A percentile compares a stretch with the other conserved stretches of the same genome.
Evolutionary conservation across 1,140 invertebrate species (phyloP).

Genomic region (Aphelinus certus): DNA sequence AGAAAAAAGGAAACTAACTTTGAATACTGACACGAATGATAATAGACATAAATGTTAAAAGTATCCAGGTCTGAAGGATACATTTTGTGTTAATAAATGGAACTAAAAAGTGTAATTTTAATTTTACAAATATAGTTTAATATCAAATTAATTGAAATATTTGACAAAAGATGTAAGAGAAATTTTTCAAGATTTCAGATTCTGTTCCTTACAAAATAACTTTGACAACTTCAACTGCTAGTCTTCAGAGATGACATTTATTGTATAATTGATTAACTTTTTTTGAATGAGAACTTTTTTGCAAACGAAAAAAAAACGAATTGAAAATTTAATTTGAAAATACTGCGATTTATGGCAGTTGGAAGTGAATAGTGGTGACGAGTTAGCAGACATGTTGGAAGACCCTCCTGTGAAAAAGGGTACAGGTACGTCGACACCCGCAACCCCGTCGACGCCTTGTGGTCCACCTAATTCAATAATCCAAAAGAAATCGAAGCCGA

Average conservation of each 20-base stretch:
- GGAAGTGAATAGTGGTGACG: conserved; percentile 62
- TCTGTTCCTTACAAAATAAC: conserved; percentile 25
- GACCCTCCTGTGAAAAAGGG: conserved; percentile 60
- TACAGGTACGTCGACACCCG: conserved; percentile 55
- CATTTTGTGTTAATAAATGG: no score
- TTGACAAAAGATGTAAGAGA: not conserved
- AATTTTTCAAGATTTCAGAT: conserved; percentile 31
- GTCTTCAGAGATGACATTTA: not conserved
- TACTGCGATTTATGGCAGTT: conserved; percentile 49
- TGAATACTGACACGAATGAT: no score
- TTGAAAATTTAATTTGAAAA: conserved; percentile 31
- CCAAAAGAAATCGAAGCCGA: conserved; percentile 61
- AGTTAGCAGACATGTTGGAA: conserved; percentile 62
- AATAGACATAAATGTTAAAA: no score
- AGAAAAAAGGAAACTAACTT: conserved; percentile 9
- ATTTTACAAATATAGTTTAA: no score
- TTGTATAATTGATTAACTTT: conserved; percentile 27
- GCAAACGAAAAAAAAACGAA: not conserved
- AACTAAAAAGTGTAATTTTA: no score
- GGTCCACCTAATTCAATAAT: conserved; percentile 52
- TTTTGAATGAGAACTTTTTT: conserved; percentile 23
- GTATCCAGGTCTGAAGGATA: no score
- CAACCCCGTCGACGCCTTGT: conserved; percentile 59
- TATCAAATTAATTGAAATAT: no score
- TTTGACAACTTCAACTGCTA: conserved; percentile 19